Evolutionary conservation across 2,113 vertebrate species (phyloP), one percentile per base, ranked within the genome.

Genomic region (Miniopterus natalensis): DNA sequence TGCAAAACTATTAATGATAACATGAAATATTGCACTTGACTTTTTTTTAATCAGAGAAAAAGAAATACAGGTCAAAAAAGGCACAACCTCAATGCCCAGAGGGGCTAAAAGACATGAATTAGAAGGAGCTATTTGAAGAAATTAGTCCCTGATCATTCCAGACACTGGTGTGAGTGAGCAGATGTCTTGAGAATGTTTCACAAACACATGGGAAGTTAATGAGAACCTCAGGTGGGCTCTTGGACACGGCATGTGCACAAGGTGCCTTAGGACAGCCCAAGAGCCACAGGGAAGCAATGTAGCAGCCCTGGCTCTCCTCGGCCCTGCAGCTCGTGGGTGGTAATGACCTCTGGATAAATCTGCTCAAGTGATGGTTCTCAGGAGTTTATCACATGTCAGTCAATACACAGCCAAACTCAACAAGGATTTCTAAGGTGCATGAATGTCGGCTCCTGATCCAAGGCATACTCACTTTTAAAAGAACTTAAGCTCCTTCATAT

Each of bases 51-150:
- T 36, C 10, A 42, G 53, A 77, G 7, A 77, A 61, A 75, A 84
- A 17, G 31, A 45, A 68, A 84, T 4, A 47, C 7, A 84, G 9
- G 25, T 71, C 13, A 83, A 77, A 55, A 79, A 68, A 55, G 18
- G 8, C 3, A 79, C 1, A 51, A 3, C 14, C 59, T 10, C 18
- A 42, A 23, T 21, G 3, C 0, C 12, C 42, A 27, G 1, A 1
- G 12, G 51, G 18, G 29, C 6, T 53, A 14, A 61, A 11, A 36
- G 27, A 9, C n/a, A 61, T 1, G 25, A 36, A 29, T 94, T 25
- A 51, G 21, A 81, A 71, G 25, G 17, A 36, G 21, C 14, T 55
- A 10, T 55, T 75, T 42, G 45, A 87, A 57, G 23, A 57, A 81
- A 85, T 51, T 36, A 61, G 75, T n/a, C 40, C 65, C 20, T 74